Conservation (phyloP, 2,888 invertebrate genomes). For the Tetragonula carbonaria region DNA sequence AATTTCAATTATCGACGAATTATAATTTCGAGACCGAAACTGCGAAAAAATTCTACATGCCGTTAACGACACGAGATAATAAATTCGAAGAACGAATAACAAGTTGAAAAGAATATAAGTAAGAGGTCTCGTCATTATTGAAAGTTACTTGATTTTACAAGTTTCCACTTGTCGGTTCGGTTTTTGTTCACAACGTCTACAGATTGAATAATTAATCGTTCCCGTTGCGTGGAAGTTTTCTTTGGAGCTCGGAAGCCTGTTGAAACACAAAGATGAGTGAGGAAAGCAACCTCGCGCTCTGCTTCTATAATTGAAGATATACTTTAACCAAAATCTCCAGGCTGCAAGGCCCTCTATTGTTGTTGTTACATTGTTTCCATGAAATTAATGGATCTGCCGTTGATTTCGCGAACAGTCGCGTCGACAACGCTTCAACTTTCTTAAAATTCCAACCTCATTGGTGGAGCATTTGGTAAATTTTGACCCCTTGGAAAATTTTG, state of each 20-base stretch:
- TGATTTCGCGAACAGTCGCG: slow-evolving; percentile 31
- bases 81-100: neutral
- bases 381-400: slow-evolving; percentile 66
- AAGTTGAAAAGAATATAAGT: neutral
- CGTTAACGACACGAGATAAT: neutral
- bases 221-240: slow-evolving; percentile 24
- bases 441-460: slow-evolving; percentile 39
- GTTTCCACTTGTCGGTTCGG: neutral
- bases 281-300: slow-evolving; percentile 41
- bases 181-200: neutral
- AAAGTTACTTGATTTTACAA: neutral
- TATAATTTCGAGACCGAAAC: neutral
- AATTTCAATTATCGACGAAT: neutral
- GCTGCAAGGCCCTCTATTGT: slow-evolving; percentile 61
- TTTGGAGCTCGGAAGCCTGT: neutral
- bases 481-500: neutral
- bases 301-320: slow-evolving; percentile 59
- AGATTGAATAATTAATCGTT: slow-evolving; percentile 37
- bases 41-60: neutral
- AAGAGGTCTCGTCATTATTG: neutral
- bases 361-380: slow-evolving; percentile 70
- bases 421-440: slow-evolving; percentile 24
- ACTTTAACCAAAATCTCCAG: slow-evolving; percentile 65
- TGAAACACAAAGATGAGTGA: slow-evolving; percentile 27
- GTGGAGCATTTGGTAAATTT: neutral